Conservation (phyloP, 2,113 vertebrate species). For the Montifringilla adamsi region DNA sequence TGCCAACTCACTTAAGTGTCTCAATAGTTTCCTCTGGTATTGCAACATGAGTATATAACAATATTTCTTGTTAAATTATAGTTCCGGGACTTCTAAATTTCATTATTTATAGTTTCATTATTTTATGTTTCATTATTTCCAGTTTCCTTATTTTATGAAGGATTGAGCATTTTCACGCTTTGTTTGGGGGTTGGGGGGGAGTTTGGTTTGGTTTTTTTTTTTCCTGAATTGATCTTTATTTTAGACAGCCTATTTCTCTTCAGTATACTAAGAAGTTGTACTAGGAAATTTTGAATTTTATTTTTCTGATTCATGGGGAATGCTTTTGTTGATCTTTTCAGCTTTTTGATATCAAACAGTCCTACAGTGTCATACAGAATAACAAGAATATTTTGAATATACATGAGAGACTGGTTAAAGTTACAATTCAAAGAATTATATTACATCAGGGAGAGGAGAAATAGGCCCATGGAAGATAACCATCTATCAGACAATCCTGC, state of each 20-base stretch:
- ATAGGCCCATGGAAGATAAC: not conserved
- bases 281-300: not conserved
- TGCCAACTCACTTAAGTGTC: not conserved
- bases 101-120: not conserved
- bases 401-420: not conserved
- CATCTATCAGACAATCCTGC: not conserved
- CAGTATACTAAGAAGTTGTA: not conserved
- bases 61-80: not conserved
- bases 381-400: not conserved
- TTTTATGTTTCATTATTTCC: not conserved
- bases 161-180: not conserved
- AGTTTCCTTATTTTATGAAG: not conserved
- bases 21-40: not conserved
- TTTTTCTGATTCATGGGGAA: not conserved
- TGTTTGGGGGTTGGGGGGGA: fast-evolving
- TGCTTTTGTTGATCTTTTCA: not conserved
- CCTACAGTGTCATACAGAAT: not conserved
- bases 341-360: not conserved
- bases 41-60: not conserved
- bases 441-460: not conserved
- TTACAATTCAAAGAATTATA: not conserved
- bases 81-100: not conserved
- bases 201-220: fast-evolving
- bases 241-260: not conserved
- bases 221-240: not conserved